A percentile compares a stretch with the other conserved stretches of the same genome.
These are phyloP conservation scores for Caenorhabditis japonica DNA, from an alignment of 2,888 invertebrate genomes.

Conservation along the genomic window DNA sequence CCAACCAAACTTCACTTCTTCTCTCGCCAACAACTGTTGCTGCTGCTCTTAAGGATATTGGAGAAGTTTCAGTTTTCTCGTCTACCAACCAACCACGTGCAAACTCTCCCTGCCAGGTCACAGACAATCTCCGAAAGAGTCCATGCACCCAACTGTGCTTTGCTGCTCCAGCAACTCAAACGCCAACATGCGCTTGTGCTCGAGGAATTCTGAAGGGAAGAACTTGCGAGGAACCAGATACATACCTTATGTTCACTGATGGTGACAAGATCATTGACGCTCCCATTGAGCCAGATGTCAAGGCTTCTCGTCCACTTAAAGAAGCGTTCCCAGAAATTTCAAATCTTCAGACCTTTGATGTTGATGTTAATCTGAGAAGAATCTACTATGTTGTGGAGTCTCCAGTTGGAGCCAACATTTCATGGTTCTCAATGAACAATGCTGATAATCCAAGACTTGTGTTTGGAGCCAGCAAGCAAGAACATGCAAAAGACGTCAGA, in stretches of 20 bases:
- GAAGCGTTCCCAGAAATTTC: constrained; percentile 68
- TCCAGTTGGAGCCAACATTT: constrained; percentile 75
- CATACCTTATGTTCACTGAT: constrained; percentile 93
- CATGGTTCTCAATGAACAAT: constrained; percentile 77
- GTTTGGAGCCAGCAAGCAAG: constrained; percentile 65
- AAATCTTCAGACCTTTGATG: constrained; percentile 75
- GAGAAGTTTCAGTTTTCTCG: constrained; percentile 93
- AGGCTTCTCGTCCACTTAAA: constrained; percentile 58
- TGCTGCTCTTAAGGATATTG: constrained; percentile 85
- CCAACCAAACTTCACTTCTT: constrained; percentile 70
- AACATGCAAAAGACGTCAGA: constrained; percentile 59
- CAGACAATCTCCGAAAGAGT: constrained; percentile 74
- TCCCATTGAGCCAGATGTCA: constrained; percentile 81
- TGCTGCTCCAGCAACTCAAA: constrained; percentile 84
- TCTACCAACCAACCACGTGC: constrained; percentile 86
- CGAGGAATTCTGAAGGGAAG: constrained; percentile 84
- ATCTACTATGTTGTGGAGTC: constrained; percentile 74
- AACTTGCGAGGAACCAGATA: constrained; percentile 83
- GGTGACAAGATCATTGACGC: constrained; percentile 92
- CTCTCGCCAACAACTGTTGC: constrained; percentile 72
- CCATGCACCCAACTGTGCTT: constrained; percentile 94
- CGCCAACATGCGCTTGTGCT: constrained; percentile 90
- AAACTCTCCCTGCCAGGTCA: constrained; percentile 76
- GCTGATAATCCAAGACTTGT: constrained; percentile 72
- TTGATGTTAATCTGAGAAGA: constrained; percentile 73